phyloP scores from a whole-genome alignment of 2,113 vertebrate genomes.

The Willisornis vidua region DNA sequence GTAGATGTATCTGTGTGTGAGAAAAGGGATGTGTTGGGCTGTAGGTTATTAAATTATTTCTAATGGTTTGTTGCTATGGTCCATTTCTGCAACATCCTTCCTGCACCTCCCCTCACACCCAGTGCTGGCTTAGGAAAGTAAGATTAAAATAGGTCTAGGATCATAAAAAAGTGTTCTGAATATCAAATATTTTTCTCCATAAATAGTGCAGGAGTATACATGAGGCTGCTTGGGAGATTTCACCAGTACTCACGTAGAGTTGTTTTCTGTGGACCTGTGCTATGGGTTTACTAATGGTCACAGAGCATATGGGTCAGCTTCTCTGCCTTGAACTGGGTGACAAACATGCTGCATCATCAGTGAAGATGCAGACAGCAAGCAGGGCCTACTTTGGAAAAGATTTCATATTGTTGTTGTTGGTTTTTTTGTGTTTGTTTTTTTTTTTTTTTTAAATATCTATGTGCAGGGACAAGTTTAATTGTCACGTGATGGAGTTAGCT shows the following conservation, averaged over 20 bases:
- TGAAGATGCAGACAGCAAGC: not conserved
- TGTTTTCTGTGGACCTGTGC: not conserved
- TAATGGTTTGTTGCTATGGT: not conserved
- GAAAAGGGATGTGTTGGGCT: not conserved
- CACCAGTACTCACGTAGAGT: not conserved
- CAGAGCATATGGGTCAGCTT: conserved; percentile 19
- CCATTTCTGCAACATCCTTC: not conserved
- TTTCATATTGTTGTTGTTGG: not conserved
- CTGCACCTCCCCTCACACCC: rapidly evolving
- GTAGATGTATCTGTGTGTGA: not conserved
- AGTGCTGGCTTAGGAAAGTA: not conserved
- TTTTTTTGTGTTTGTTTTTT: not conserved
- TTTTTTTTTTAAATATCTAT: not conserved
- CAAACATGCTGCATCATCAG: rapidly evolving
- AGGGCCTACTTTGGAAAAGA: not conserved
- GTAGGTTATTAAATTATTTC: not conserved
- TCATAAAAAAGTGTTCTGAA: not conserved
- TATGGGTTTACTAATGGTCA: not conserved
- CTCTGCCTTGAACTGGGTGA: not conserved
- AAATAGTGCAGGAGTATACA: not conserved
- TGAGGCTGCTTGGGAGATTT: not conserved
- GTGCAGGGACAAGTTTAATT: not conserved
- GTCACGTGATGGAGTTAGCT: not conserved
- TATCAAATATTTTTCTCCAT: not conserved
- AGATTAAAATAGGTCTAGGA: not conserved